Evolutionary conservation across 2,113 vertebrate species (phyloP).

Genomic region (Hiodon alosoides): DNA sequence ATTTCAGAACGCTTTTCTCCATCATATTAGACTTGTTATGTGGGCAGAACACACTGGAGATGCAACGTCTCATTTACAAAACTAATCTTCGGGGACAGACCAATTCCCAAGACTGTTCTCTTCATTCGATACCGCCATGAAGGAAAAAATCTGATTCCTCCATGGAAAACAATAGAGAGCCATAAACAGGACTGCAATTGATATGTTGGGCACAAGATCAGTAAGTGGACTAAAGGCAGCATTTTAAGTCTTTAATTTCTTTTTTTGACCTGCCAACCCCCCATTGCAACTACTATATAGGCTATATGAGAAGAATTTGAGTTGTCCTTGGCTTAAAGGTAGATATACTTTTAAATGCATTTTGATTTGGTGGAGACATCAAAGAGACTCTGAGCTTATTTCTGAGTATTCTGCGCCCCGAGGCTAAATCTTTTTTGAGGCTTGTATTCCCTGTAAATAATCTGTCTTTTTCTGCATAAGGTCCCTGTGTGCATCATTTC

Average conservation of each 20-base stretch:
- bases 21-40: neutral
- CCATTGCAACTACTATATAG: constrained; percentile 39
- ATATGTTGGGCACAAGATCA: constrained; percentile 43
- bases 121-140: neutral
- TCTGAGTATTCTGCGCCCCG: constrained; percentile 64
- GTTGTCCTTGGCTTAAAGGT: constrained; percentile 64
- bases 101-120: neutral
- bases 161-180: constrained; percentile 34
- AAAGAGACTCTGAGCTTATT: constrained; percentile 67
- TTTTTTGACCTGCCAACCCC: constrained; percentile 52
- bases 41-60: neutral
- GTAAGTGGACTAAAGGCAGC: constrained; percentile 28
- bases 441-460: constrained; percentile 63
- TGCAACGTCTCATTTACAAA: neutral
- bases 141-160: constrained; percentile 45
- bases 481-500: constrained; percentile 46
- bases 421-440: constrained; percentile 60
- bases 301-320: constrained; percentile 58
- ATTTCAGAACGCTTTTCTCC: neutral
- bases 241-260: constrained; percentile 40
- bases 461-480: constrained; percentile 52
- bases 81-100: neutral
- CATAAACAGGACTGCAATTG: constrained; percentile 43
- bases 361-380: constrained; percentile 68
- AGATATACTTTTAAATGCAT: constrained; percentile 58